Evolutionary conservation across 1,140 invertebrate genomes (phyloP), one percentile per base, ranked within the genome.

Genomic region (Heliconius himera): DNA sequence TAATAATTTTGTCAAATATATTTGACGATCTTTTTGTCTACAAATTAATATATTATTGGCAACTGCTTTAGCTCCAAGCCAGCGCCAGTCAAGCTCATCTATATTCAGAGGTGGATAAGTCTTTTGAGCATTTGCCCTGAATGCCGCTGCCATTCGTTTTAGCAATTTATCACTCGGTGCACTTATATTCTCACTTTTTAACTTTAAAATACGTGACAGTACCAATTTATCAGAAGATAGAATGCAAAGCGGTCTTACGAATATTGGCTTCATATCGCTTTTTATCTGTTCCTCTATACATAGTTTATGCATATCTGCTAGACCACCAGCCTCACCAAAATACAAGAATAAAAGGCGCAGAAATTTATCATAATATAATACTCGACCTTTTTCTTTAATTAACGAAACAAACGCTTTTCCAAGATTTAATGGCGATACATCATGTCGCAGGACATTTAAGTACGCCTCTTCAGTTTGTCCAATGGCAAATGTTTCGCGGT

Each of bases 11-110:
- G 80, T 73, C 56, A 88, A 74, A 56, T 86, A 82, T 29, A 81
- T 54, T 26, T 85, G 80, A 29, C 81, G n/a, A 22, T 87, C 84
- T 18, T 74, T 82, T 13, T 70, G 74, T 80, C 81, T 87, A 70
- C 87, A 87, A 26, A 83, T 76, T 18, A 86, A 82, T 20, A 85
- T 74, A 60, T 78, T 85, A 79, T 89, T 90, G 4, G 84, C 84
- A 26, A 92, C 66, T 38, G 84, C 85, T 73, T 91, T 92, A 16
- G 82, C 84, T n/a, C 88, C 88, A 29, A 85, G 49, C 41, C 54
- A 22, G 18, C 51, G 70, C 89, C 86, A 90, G 51, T 86, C 83
- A 8, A 84, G 56, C 9, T 56, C 70, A 18, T 85, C 76, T 33
- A 90, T 82, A 72, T 90, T 79, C 8, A 90, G 9, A n/a, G 41